These are phyloP conservation scores for Ursus arctos DNA, from an alignment of 2,113 vertebrate genomes.

Conservation along the genomic window DNA sequence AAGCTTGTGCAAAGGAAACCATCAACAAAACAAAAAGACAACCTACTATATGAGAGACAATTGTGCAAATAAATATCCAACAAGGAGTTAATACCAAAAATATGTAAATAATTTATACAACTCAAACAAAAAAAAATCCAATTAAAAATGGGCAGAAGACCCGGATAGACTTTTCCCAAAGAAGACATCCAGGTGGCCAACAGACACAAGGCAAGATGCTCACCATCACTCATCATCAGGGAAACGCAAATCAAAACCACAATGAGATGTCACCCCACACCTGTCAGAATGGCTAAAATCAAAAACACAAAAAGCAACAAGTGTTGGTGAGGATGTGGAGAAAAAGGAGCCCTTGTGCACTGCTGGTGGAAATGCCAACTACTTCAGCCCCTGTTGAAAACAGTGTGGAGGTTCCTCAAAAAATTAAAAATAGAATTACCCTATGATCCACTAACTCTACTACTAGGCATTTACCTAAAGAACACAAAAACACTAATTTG, in stretches of 20 bases:
- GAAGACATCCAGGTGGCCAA: neutral
- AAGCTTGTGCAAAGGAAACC: neutral
- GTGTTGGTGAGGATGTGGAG: neutral
- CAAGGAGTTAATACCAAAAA: neutral
- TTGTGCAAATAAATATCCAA: neutral
- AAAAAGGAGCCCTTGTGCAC: neutral
- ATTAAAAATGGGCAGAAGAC: neutral
- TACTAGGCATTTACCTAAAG: neutral
- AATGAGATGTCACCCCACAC: neutral
- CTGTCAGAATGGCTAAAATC: neutral
- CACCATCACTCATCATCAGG: neutral
- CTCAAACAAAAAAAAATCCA: neutral
- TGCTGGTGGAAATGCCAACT: neutral
- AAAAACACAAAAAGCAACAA: neutral
- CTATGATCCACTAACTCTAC: neutral
- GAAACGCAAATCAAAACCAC: neutral
- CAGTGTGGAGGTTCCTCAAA: neutral
- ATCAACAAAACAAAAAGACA: neutral
- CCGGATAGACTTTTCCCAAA: neutral
- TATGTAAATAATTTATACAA: neutral
- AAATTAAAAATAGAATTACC: neutral
- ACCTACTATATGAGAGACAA: neutral
- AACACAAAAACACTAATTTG: neutral
- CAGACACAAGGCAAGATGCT: neutral
- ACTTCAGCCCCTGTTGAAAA: neutral